Base-by-base conservation (phyloP, 1,140 invertebrate genomes). In the Vollenhovia emeryi region DNA sequence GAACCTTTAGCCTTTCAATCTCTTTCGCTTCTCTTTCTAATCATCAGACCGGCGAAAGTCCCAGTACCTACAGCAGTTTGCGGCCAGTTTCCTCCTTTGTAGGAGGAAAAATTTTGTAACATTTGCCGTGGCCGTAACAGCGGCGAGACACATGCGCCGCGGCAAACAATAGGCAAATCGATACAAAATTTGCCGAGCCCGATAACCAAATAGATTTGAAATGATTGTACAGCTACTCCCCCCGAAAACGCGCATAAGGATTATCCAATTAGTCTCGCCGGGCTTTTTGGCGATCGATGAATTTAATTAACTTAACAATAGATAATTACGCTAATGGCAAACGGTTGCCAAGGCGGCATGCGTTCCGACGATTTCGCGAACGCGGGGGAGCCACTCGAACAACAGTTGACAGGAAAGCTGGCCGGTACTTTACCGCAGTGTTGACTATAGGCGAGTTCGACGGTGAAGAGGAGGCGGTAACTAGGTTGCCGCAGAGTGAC, bases 401-500 rank as follows among this genome's bases (percentile, higher is more conserved):
- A 69, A 68, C 52, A 69, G 64, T 62, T 78, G 87, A 88, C 64
- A 88, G 73, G 71, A 86, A 43, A 66, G 76, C 74, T 48, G 66
- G 15, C 40, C 33, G 84, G 57, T 82, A 83, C 85, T 89, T 89
- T 87, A 89, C 88, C 87, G 88, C 88, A 89, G 88, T 89, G 85
- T 86, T 89, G 85, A 84, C 88, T 89, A 86, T 89, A 89, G 64
- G 40, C 55, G 30, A 78, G 59, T 36, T 86, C 74, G 50, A 9
- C 21, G 78, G 55, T 66, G 84, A 71, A 62, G 84, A 82, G 71
- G 45, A 68, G 78, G 64, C 74, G 68, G 86, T 90, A 90, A 90
- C 89, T 90, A 86, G 89, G 89, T 90, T 90, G 89, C 89, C 89
- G 89, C 89, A 90, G 88, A 90, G 88, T 90, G 88, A 90, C 89